phyloP scores from a whole-genome alignment of 1,140 invertebrate genomes.

The Drosophila rufa region DNA sequence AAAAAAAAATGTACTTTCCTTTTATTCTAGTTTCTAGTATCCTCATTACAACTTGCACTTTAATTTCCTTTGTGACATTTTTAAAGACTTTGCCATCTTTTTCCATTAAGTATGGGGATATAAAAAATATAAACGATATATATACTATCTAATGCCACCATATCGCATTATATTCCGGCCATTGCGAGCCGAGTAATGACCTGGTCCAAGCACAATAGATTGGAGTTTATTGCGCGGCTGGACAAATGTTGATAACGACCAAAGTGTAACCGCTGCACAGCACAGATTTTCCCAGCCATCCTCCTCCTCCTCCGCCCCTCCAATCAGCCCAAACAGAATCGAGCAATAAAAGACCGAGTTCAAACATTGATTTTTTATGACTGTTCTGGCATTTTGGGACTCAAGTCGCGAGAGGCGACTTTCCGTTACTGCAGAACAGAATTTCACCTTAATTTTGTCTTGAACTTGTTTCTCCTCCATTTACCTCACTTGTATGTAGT shows the following conservation, averaged over 20 bases:
- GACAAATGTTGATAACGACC: conserved; percentile 53
- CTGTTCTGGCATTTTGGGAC: conserved; percentile 14
- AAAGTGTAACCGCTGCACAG: conserved; percentile 7
- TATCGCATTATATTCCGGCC: background rate
- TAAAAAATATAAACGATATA: background rate
- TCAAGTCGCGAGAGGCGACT: conserved; percentile 7
- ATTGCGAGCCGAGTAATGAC: conserved; percentile 34
- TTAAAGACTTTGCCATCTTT: background rate
- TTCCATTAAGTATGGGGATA: background rate
- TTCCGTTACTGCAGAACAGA: conserved; percentile 23
- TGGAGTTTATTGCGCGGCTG: conserved; percentile 49
- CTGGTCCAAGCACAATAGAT: conserved; percentile 42
- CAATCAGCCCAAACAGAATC: conserved; percentile 31
- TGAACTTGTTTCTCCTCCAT: conserved; percentile 47
- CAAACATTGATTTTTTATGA: conserved; percentile 57
- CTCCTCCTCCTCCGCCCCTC: background rate
- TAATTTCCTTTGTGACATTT: background rate
- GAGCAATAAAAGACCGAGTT: conserved; percentile 49
- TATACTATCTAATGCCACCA: conserved; percentile 8
- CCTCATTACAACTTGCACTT: background rate
- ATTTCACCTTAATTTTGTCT: conserved; percentile 50
- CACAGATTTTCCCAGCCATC: conserved; percentile 6
- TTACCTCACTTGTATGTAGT: conserved; percentile 21
- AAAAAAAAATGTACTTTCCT: no score
- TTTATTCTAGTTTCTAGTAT: no score